Base-by-base conservation (phyloP, 2,888 invertebrate genomes). In the Drosophila atripex region DNA sequence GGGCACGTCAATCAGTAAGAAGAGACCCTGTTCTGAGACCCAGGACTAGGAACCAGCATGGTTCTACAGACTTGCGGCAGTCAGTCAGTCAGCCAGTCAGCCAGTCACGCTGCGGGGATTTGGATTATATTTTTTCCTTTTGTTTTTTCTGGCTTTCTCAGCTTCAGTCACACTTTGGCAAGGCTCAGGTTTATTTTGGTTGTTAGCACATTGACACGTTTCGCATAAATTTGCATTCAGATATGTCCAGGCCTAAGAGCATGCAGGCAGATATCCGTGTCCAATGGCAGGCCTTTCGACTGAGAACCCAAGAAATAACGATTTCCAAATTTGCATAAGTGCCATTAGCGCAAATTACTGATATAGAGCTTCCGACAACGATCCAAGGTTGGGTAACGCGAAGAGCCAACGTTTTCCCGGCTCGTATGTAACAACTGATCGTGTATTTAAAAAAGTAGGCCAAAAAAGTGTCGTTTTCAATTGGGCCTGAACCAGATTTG, bases 141-240 rank as follows among this genome's bases (percentile, higher is more conserved):
- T 56, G 55, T 58, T 60, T 65, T 74, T 73, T 58, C 56, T 28
- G 9, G 28, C 28, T 28, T 28, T 28, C 28, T 55, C 55, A 71
- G 76, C 63, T 73, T 74, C 53, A 73, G 76, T 83, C 73, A 64
- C 80, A 74, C 74, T 71, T 53, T 71, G 28, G 28, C 28, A 28
- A 28, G 28, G 9, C 9, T 8, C 9, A 28, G 28, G 28, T 9
- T 28, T 28, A 25, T 28, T 28, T 28, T 28, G 51, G 73, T 76
- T 82, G 84, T 89, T 86, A 79, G 86, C 89, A 88, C 88, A 89
- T 88, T 86, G 88, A 86, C 89, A 89, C 84, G 89, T 86, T 89
- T 88, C 86, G 88, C 88, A 88, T 89, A 89, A 86, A 88, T 88
- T 88, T 88, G 75, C 82, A 88, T 88, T 79, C 52, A 68, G 86